Percentiles rank a stretch among this genome's conserved stretches.
Evolutionary conservation across 2,797 vertebrate genomes (phyloP).

Genomic region (Chaetodon trifasciatus): DNA sequence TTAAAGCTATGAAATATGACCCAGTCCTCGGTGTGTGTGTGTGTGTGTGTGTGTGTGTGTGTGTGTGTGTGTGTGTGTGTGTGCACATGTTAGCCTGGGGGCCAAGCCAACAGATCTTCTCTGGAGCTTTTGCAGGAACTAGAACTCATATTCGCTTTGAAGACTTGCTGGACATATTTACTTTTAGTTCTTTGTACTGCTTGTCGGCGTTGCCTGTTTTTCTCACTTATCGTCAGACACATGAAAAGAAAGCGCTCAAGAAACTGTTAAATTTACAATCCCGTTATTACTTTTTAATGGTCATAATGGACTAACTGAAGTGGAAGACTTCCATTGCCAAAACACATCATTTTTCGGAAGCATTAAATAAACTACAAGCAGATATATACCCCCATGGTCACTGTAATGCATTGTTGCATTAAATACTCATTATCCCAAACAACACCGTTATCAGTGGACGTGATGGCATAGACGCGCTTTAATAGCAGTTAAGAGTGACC

Average conservation of each 20-base stretch:
- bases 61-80: slow-evolving; percentile 2
- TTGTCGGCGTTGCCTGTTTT: slow-evolving; percentile 20
- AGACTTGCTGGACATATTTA: slow-evolving; percentile 35
- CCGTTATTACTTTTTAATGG: slow-evolving; percentile 23
- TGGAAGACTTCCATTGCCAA: not conserved
- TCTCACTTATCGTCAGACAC: slow-evolving; percentile 8
- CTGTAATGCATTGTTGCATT: slow-evolving; percentile 15
- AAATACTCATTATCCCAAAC: slow-evolving; percentile 21
- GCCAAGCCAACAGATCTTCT: slow-evolving; percentile 39
- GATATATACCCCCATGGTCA: not conserved
- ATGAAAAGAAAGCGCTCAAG: slow-evolving; percentile 16
- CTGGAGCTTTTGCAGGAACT: slow-evolving; percentile 40
- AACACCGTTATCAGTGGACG: slow-evolving; percentile 13
- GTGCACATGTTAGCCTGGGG: slow-evolving; percentile 40
- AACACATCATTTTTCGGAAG: slow-evolving; percentile 22
- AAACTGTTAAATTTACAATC: slow-evolving; percentile 28
- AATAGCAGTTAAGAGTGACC: slow-evolving; percentile 12
- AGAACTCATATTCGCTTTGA: slow-evolving; percentile 47
- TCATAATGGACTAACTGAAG: slow-evolving; percentile 25
- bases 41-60: slow-evolving; percentile 10
- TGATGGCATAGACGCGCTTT: slow-evolving; percentile 1
- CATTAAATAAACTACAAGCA: slow-evolving; percentile 15
- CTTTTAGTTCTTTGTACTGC: slow-evolving; percentile 27
- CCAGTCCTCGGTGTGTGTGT: slow-evolving; percentile 28
- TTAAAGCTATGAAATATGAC: slow-evolving; percentile 81